Evolutionary conservation across 2,113 vertebrate species (phyloP).

Genomic region (Accipiter cooperii): DNA sequence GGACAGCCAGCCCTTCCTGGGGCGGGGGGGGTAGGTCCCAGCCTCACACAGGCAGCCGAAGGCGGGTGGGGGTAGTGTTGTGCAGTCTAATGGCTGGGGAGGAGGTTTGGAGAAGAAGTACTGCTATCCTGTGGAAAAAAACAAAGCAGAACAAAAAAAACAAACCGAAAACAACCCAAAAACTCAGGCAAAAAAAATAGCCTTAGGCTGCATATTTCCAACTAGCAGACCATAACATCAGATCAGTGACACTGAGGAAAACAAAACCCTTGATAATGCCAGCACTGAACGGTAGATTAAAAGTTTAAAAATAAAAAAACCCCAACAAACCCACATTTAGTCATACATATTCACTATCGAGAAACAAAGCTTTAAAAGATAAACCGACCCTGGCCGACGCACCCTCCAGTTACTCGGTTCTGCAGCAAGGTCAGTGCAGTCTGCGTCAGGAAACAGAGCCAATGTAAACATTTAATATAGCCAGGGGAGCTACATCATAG

Average conservation of each 20-base stretch:
- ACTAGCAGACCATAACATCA: neutral
- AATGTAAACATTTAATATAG: neutral
- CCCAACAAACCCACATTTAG: accelerated
- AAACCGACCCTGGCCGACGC: accelerated
- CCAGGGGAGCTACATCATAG: too few relatives aligned
- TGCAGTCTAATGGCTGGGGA: too few relatives aligned
- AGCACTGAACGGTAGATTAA: neutral
- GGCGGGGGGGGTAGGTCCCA: neutral
- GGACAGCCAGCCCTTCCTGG: too few relatives aligned
- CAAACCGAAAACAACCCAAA: neutral
- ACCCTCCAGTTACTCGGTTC: too few relatives aligned
- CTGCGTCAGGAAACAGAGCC: neutral
- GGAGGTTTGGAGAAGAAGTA: neutral
- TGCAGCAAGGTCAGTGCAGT: neutral
- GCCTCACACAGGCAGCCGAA: too few relatives aligned
- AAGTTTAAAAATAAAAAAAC: neutral
- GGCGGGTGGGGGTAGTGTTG: too few relatives aligned
- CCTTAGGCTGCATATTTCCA: neutral
- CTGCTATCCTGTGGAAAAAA: too few relatives aligned
- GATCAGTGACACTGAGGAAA: neutral
- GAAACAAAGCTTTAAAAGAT: neutral
- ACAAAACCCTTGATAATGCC: accelerated
- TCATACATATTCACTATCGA: accelerated
- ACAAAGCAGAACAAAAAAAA: too few relatives aligned
- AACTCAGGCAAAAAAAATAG: too few relatives aligned